phyloP scores from a whole-genome alignment of 2,888 invertebrate species.

The Agapostemon virescens region DNA sequence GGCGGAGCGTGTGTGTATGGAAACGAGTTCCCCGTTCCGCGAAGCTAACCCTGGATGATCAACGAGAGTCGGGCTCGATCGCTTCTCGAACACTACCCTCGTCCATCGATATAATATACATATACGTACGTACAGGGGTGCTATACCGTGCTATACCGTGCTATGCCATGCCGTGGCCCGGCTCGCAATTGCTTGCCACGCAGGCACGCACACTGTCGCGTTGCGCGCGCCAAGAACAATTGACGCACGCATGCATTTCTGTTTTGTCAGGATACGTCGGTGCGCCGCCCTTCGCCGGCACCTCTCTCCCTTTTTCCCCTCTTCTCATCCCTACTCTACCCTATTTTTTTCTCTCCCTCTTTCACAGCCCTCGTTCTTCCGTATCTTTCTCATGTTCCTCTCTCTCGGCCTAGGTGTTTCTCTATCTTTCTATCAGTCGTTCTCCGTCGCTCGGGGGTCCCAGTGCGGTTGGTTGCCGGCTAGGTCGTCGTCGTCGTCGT shows the following conservation, averaged over 20 bases:
- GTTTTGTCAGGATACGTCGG: slow-evolving; percentile 65
- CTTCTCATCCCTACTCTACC: slow-evolving; percentile 6
- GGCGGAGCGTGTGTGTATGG: slow-evolving; percentile 49
- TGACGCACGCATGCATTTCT: slow-evolving; percentile 73
- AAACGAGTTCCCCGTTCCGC: slow-evolving; percentile 47
- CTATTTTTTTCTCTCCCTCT: background rate
- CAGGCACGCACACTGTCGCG: slow-evolving; percentile 7
- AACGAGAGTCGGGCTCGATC: slow-evolving; percentile 48
- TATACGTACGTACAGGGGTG: background rate
- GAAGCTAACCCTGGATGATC: slow-evolving; percentile 54
- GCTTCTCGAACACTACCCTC: slow-evolving; percentile 50
- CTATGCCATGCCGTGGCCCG: slow-evolving; percentile 13
- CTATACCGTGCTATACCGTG: too few species aligned
- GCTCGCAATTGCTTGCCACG: slow-evolving; percentile 18
- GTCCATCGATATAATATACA: slow-evolving; percentile 51
- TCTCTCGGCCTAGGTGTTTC: background rate
- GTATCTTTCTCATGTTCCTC: background rate
- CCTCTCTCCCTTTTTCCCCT: slow-evolving; percentile 33
- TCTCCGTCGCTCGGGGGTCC: slow-evolving; percentile 3
- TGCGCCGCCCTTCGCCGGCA: slow-evolving; percentile 42
- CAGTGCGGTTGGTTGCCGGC: slow-evolving; percentile 6
- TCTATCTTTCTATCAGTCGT: slow-evolving; percentile 14
- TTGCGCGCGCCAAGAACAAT: slow-evolving; percentile 68
- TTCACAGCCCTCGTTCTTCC: background rate
- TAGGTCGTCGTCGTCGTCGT: slow-evolving; percentile 46